Conservation (phyloP, 53 echinoderm and acorn worm genomes). For the Glandiceps talaboti region DNA sequence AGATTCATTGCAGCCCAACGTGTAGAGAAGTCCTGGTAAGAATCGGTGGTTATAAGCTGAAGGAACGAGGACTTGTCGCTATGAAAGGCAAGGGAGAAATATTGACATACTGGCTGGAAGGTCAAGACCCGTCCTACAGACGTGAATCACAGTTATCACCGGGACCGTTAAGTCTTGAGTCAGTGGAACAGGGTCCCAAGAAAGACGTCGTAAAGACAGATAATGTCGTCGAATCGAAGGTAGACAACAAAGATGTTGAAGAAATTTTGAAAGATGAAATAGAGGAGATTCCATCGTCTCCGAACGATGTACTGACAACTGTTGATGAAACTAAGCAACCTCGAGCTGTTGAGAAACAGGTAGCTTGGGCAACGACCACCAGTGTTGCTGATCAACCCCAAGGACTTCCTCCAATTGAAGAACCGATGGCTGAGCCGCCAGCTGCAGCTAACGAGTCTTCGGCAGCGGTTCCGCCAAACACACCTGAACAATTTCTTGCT, state of each 20-base stretch:
- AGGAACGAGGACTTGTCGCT: conserved; percentile 69
- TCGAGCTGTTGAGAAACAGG: not conserved
- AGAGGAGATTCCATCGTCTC: not conserved
- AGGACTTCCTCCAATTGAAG: not conserved
- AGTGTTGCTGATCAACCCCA: not conserved
- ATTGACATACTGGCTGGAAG: conserved; percentile 75
- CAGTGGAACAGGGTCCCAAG: not conserved
- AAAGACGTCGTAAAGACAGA: not conserved
- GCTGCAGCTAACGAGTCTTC: not conserved
- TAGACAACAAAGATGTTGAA: not conserved
- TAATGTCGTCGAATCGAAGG: not conserved
- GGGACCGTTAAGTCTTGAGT: not conserved
- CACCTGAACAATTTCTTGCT: no score
- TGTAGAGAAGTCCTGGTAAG: conserved; percentile 33
- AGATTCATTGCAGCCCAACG: conserved; percentile 74
- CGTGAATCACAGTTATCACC: not conserved
- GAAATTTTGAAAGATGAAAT: not conserved
- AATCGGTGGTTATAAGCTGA: conserved; percentile 62
- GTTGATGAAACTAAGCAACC: not conserved
- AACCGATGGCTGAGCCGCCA: not conserved
- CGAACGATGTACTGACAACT: not conserved
- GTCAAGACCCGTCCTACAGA: conserved; percentile 21
- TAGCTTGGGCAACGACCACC: not conserved
- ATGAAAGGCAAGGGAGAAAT: conserved; percentile 98
- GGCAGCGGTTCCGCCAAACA: not conserved